Evolutionary conservation across 2,113 vertebrate genomes (phyloP), one percentile per base, ranked within the genome.

Genomic region (Clarias batrachus): DNA sequence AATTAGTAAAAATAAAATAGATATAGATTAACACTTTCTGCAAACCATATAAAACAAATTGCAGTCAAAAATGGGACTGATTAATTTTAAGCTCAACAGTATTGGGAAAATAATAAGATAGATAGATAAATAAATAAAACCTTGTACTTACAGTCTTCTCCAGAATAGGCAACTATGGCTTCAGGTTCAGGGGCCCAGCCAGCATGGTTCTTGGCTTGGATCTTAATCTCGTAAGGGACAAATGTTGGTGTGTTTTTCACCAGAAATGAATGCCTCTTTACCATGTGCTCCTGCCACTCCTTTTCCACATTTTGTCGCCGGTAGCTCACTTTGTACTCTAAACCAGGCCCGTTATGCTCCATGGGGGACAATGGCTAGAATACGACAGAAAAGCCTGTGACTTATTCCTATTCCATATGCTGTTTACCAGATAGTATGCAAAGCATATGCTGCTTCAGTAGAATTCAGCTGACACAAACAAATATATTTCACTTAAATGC

Each of bases 281-380:
- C 96, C 0, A 76, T 92, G 86, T 97, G 94, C 14, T 98, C 97
- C 0, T 93, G 93, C 97, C 98, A 99, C 60, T 96, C 96, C 0
- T 84, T 91, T 0, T 94, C 94, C 0, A 92, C 81, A 0, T 95
- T 96, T 90, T 93, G 95, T 6, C 93, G 95, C 87, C 94, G 93
- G 96, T 97, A 98, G 79, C 95, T 96, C 81, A 99, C 96, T 89
- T 92, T 96, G 89, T 99, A 99, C 93, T 97, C 97, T 91, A 99
- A 92, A 13, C 97, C 97, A 0, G 97, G 98, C 1, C 97, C 98
- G 0, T 97, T 98, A 89, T 95, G 95, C 82, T 99, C 97, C 79
- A 95, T 63, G 10, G 96, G 93, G 70, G 94, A 94, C 94, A 99
- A 80, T 0, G 97, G 97, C 98, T 99, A 89, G 0, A 79, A 91